Percentiles rank a stretch among this genome's conserved stretches.
phyloP scores from a whole-genome alignment of 2,113 vertebrate species.

The Heterotis niloticus region DNA sequence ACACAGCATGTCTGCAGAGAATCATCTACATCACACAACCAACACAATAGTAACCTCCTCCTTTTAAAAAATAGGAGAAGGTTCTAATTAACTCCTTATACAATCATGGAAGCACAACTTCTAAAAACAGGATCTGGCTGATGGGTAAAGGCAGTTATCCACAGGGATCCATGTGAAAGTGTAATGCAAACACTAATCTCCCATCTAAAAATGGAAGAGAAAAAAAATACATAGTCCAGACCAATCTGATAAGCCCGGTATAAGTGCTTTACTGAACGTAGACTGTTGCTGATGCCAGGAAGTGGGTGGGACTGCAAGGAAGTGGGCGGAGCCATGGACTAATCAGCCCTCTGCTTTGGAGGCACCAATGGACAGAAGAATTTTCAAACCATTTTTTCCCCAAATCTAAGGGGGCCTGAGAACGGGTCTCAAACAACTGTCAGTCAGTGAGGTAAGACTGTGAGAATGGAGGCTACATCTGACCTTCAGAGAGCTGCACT shows the following conservation, averaged over 20 bases:
- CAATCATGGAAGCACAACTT: not conserved
- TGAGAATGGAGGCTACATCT: not conserved
- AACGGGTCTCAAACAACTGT: not conserved
- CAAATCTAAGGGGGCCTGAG: not conserved
- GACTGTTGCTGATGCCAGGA: not conserved
- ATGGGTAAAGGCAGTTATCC: not conserved
- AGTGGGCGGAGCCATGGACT: too few relatives aligned
- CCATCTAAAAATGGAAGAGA: conserved; percentile 12
- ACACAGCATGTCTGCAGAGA: not conserved
- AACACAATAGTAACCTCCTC: not conserved
- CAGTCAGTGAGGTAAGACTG: not conserved
- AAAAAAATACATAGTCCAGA: not conserved
- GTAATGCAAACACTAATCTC: conserved; percentile 3
- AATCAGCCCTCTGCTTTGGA: too few relatives aligned
- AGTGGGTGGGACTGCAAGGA: not conserved
- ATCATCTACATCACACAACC: not conserved
- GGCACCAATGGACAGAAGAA: not conserved
- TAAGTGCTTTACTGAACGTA: conserved; percentile 27
- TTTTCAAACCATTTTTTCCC: not conserved
- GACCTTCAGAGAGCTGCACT: too few relatives aligned
- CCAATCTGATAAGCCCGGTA: conserved; percentile 26
- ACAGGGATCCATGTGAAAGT: not conserved
- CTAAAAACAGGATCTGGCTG: conserved; percentile 23
- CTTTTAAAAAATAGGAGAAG: not conserved
- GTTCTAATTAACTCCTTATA: not conserved